phyloP scores from a whole-genome alignment of 2,888 invertebrate genomes.

The Pachliopta kotzebuea region DNA sequence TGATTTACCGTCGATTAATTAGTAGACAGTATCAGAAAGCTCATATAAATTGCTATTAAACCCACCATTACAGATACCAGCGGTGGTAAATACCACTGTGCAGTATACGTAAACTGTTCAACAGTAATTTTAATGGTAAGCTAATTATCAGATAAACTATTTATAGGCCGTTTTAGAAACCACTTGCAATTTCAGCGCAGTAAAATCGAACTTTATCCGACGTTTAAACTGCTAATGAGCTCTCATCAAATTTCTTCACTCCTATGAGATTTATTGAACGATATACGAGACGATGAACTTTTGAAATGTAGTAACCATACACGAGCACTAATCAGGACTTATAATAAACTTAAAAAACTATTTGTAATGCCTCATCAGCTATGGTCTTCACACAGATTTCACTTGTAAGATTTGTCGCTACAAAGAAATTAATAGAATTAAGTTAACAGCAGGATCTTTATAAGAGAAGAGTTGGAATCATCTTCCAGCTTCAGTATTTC shows the following conservation, averaged over 20 bases:
- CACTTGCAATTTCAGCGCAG: slow-evolving; percentile 24
- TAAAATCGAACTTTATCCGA: slow-evolving; percentile 16
- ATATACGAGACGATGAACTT: neutral
- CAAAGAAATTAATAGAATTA: too few species aligned
- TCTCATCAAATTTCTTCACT: slow-evolving; percentile 8
- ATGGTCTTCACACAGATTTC: too few species aligned
- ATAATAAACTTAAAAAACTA: neutral
- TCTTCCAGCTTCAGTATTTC: too few species aligned
- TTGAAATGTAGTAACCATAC: neutral
- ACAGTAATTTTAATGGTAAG: slow-evolving; percentile 26
- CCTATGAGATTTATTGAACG: slow-evolving; percentile 5
- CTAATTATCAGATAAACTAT: slow-evolving; percentile 31
- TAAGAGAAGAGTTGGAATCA: too few species aligned
- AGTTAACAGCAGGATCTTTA: too few species aligned
- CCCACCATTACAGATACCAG: slow-evolving; percentile 19
- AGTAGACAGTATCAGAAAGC: slow-evolving; percentile 10
- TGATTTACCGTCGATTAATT: slow-evolving; percentile 13
- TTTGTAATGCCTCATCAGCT: too few species aligned
- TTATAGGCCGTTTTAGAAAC: slow-evolving; percentile 13
- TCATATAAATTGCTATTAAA: slow-evolving; percentile 23
- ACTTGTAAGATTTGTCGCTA: too few species aligned
- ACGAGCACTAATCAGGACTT: neutral
- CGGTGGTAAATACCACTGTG: slow-evolving; percentile 12
- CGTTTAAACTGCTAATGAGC: slow-evolving; percentile 15
- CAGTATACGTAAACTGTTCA: slow-evolving; percentile 12